A percentile compares a stretch with the other conserved stretches of the same genome.
phyloP scores from a whole-genome alignment of 2,888 invertebrate species.

The Harpalus rubripes region DNA sequence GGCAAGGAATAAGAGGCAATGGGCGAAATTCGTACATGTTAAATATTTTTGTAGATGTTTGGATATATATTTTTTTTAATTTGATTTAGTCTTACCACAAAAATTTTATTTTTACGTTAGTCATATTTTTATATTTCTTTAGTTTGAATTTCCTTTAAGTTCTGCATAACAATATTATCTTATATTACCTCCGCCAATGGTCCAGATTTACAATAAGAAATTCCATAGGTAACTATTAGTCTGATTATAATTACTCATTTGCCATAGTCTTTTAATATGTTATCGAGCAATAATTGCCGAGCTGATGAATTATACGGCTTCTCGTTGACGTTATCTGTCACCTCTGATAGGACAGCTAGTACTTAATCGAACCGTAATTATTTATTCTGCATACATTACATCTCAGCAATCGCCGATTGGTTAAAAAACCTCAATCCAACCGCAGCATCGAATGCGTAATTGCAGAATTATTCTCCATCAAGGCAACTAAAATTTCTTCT shows the following conservation, averaged over 20 bases:
- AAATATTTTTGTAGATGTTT: too few relatives aligned
- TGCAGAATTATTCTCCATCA: constrained; percentile 53
- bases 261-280: constrained; percentile 47
- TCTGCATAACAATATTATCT: not conserved
- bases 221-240: constrained; percentile 27
- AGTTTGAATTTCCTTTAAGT: too few relatives aligned
- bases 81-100: too few relatives aligned
- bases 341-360: constrained; percentile 24
- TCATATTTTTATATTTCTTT: too few relatives aligned
- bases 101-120: too few relatives aligned
- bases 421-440: constrained; percentile 39
- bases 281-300: constrained; percentile 53
- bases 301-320: constrained; percentile 45
- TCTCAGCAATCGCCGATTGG: constrained; percentile 34
- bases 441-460: constrained; percentile 57
- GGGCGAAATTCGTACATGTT: too few relatives aligned
- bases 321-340: constrained; percentile 50
- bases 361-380: constrained; percentile 64
- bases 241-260: constrained; percentile 45
- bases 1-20: too few relatives aligned
- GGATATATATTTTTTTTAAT: too few relatives aligned
- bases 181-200: not conserved
- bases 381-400: constrained; percentile 60
- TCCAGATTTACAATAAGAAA: not conserved
- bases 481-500: constrained; percentile 16